Evolutionary conservation across 2,888 invertebrate species (phyloP).

Genomic region (Drosophila pseudotakahashii): DNA sequence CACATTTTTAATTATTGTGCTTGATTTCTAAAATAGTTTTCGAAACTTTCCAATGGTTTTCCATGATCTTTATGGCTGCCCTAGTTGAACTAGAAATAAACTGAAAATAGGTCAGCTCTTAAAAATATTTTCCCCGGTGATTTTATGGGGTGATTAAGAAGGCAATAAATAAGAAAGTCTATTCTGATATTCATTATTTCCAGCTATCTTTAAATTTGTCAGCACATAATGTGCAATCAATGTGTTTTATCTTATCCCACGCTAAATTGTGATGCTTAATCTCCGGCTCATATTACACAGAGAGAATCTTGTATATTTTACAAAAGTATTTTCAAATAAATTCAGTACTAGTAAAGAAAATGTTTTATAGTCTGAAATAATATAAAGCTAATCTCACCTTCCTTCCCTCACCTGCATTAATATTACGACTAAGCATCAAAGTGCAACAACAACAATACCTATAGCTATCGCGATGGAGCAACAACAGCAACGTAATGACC

Average conservation of each 20-base stretch:
- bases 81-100: conserved; percentile 8
- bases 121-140: neutral
- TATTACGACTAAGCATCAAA: conserved; percentile 6
- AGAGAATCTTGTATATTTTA: neutral
- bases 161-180: neutral
- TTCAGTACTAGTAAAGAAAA: neutral
- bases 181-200: neutral
- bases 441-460: conserved; percentile 19
- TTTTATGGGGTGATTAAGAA: neutral
- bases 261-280: neutral
- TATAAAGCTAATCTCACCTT: neutral
- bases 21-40: neutral
- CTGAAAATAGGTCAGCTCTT: conserved; percentile 9
- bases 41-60: neutral
- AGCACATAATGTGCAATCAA: conserved; percentile 9
- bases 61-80: neutral
- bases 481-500: conserved; percentile 67
- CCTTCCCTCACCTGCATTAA: conserved; percentile 1
- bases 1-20: neutral
- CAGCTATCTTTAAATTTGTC: conserved; percentile 5
- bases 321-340: neutral
- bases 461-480: neutral
- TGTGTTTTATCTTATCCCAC: conserved; percentile 9
- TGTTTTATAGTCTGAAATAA: neutral
- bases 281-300: conserved; percentile 35